These are phyloP conservation scores for Aquatica leii DNA, from an alignment of 2,888 invertebrate species.

Conservation along the genomic window DNA sequence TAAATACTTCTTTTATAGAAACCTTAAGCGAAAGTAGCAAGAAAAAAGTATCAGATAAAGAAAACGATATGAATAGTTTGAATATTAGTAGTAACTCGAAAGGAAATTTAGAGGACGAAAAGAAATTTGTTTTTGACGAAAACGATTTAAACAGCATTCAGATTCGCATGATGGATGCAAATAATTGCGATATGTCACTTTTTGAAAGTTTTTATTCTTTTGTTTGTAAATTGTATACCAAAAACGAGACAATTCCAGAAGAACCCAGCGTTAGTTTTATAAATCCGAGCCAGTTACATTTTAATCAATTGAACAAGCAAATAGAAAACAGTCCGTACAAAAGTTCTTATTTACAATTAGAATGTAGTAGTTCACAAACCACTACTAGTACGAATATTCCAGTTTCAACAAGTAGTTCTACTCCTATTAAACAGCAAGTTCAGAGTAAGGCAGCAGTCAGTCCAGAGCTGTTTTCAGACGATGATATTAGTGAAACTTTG, in stretches of 20 bases:
- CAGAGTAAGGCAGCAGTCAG: slow-evolving; percentile 38
- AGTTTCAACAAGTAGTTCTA: background rate
- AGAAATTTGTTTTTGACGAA: background rate
- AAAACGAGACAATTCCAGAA: slow-evolving; percentile 9
- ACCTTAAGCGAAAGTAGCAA: background rate
- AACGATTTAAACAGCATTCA: slow-evolving; percentile 14
- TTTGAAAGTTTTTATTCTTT: slow-evolving; percentile 32
- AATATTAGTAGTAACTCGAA: background rate
- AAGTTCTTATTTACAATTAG: slow-evolving; percentile 18
- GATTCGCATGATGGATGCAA: slow-evolving; percentile 18
- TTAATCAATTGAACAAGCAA: background rate
- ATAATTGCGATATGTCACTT: slow-evolving; percentile 19
- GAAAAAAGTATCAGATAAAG: background rate
- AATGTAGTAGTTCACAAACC: no score
- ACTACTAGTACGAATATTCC: background rate
- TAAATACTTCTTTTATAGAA: background rate
- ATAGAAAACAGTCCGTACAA: slow-evolving; percentile 12
- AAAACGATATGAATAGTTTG: background rate
- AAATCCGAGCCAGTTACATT: slow-evolving; percentile 21
- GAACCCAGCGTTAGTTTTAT: slow-evolving; percentile 7
- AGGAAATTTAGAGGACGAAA: background rate
- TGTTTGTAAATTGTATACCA: slow-evolving; percentile 27
- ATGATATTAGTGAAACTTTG: slow-evolving; percentile 60
- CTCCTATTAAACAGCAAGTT: background rate
- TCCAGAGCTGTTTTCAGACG: slow-evolving; percentile 74